These are phyloP conservation scores for Coptodon rendalli DNA, from an alignment of 2,113 vertebrate genomes.

Conservation along the genomic window DNA sequence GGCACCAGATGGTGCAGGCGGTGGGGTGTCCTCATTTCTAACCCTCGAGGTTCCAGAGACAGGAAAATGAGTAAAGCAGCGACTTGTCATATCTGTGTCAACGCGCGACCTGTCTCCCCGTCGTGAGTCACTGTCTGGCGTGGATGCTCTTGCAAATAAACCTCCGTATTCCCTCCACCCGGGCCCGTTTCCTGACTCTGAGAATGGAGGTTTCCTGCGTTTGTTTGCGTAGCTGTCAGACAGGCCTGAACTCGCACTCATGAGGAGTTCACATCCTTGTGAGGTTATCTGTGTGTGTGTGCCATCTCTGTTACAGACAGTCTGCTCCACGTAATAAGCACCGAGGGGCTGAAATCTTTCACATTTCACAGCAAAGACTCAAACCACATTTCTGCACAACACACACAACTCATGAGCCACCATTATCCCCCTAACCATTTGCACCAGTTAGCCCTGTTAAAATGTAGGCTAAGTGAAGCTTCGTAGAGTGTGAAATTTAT, in stretches of 20 bases:
- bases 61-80: conserved; percentile 2
- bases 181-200: conserved; percentile 11
- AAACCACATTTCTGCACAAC: neutral
- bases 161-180: neutral
- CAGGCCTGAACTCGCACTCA: conserved; percentile 3
- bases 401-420: neutral
- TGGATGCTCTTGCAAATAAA: neutral
- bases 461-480: neutral
- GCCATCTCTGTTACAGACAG: neutral
- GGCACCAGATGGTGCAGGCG: conserved; percentile 9
- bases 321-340: neutral
- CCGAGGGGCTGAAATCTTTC: neutral
- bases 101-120: neutral
- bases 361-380: conserved; percentile 11
- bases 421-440: neutral
- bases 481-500: neutral
- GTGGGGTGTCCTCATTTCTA: neutral
- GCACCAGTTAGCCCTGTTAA: neutral
- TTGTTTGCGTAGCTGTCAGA: conserved; percentile 55
- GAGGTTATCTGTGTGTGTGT: conserved; percentile 2
- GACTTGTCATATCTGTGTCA: conserved; percentile 15
- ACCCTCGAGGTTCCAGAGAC: conserved; percentile 1
- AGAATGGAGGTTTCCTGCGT: conserved; percentile 37
- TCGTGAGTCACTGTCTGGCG: conserved; percentile 58
- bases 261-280: conserved; percentile 41